Evolutionary conservation across 2,888 invertebrate species (phyloP).

Genomic region (Operophtera brumata): DNA sequence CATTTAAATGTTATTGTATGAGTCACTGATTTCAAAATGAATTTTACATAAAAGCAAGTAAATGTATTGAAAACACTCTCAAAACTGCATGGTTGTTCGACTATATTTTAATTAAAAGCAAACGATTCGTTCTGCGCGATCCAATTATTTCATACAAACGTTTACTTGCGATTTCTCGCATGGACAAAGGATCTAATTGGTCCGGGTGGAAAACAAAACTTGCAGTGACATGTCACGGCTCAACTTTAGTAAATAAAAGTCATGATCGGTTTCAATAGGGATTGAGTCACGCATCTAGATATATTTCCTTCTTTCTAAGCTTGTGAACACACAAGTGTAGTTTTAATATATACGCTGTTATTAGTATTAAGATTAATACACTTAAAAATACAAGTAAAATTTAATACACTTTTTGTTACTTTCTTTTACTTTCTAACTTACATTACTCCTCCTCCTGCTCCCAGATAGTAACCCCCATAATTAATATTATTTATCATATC

Average conservation of each 20-base stretch:
- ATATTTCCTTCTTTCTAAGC: not conserved
- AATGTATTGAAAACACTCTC: not conserved
- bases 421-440: too few species aligned
- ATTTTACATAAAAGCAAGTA: not conserved
- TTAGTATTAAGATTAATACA: too few species aligned
- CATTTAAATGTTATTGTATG: too few species aligned
- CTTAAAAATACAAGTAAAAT: too few species aligned
- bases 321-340: not conserved
- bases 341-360: too few species aligned
- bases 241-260: not conserved
- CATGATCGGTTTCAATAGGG: not conserved
- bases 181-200: constrained; percentile 9
- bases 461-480: too few species aligned
- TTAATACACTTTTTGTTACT: too few species aligned
- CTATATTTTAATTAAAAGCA: constrained; percentile 12
- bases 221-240: not conserved
- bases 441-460: too few species aligned
- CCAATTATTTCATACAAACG: constrained; percentile 14
- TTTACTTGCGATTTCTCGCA: constrained; percentile 8
- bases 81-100: constrained; percentile 1
- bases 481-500: too few species aligned
- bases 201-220: not conserved
- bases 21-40: not conserved
- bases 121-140: constrained; percentile 8
- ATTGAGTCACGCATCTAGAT: not conserved